Evolutionary conservation across 2,797 vertebrate species (phyloP).

Genomic region (Meda fulgida): DNA sequence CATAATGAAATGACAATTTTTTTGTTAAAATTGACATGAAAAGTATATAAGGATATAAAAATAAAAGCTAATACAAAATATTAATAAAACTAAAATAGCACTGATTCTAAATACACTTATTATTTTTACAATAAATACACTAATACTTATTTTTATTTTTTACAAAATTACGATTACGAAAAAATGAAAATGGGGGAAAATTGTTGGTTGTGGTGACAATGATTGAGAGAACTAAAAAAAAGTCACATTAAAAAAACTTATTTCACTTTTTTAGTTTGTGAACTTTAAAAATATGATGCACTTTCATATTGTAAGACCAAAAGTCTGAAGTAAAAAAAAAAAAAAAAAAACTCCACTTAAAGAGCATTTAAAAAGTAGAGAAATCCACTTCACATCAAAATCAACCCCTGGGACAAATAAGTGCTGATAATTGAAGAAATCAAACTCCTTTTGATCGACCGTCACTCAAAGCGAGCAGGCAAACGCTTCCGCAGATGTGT

Average conservation of each 20-base stretch:
- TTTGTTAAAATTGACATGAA: background rate
- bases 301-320: background rate
- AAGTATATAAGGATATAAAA: background rate
- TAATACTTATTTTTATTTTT: no score
- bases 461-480: background rate
- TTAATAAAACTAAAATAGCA: no score
- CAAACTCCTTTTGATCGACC: background rate
- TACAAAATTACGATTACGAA: background rate
- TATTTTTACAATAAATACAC: no score
- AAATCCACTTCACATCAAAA: no score
- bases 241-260: background rate
- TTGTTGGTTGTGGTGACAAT: background rate
- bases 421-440: background rate
- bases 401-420: background rate
- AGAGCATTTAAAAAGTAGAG: background rate
- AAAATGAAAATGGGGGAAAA: fast-evolving
- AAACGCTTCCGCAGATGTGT: background rate
- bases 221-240: background rate
- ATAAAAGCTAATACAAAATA: background rate
- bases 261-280: background rate
- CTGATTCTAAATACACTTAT: no score
- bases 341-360: background rate
- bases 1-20: no score
- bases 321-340: background rate
- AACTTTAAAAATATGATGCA: background rate